Conservation (phyloP, 2,113 vertebrate species). For the Heliornis fulica region DNA sequence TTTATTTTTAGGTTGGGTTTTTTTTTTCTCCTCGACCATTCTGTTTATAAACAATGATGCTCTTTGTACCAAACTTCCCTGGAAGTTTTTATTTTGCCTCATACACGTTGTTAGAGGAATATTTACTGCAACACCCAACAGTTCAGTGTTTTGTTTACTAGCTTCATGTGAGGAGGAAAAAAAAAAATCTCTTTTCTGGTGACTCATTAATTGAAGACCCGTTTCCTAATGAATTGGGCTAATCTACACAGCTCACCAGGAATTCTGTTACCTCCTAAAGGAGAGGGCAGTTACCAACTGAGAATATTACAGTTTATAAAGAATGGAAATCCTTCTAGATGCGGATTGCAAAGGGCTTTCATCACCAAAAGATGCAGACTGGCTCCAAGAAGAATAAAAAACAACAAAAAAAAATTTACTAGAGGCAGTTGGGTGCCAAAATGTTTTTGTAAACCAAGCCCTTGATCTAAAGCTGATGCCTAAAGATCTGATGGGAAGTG, state of each 20-base stretch:
- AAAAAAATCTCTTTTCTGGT: conserved; percentile 28
- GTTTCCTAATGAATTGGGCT: conserved; percentile 43
- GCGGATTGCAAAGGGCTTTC: background rate
- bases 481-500: conserved; percentile 62
- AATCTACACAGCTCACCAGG: background rate
- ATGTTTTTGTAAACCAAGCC: conserved; percentile 42
- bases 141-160: conserved; percentile 50
- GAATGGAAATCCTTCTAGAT: background rate
- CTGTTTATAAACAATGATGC: conserved; percentile 48
- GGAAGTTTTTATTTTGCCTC: conserved; percentile 55
- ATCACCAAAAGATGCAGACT: background rate
- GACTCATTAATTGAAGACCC: conserved; percentile 37
- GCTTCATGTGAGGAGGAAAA: conserved; percentile 63
- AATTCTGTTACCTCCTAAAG: background rate
- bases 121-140: conserved; percentile 55
- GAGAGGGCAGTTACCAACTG: background rate
- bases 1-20: background rate
- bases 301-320: background rate
- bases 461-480: conserved; percentile 55
- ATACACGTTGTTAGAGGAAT: conserved; percentile 5
- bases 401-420: background rate
- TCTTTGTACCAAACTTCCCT: conserved; percentile 65
- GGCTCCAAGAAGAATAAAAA: background rate
- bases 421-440: background rate
- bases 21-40: background rate